These are phyloP conservation scores for Shargacucullia verbasci DNA, from an alignment of 2,888 invertebrate species.

Conservation along the genomic window DNA sequence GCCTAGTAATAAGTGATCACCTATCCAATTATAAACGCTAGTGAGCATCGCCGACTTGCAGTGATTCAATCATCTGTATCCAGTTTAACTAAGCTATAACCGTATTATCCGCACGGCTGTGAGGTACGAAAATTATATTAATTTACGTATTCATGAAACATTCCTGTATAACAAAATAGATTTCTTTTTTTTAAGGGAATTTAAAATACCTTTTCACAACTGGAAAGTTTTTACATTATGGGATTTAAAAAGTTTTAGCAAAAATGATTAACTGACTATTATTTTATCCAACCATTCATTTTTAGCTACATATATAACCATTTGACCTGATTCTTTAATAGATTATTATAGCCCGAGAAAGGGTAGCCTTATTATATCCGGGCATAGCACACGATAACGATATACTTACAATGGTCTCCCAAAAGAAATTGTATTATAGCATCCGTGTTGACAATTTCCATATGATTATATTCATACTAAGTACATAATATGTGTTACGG, in stretches of 20 bases:
- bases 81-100: conserved; percentile 27
- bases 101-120: conserved; percentile 14
- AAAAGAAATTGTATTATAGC: conserved; percentile 10
- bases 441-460: conserved; percentile 4
- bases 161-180: no score
- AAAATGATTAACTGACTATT: not conserved
- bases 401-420: not conserved
- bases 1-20: conserved; percentile 27
- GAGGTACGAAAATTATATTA: conserved; percentile 9
- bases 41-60: conserved; percentile 32
- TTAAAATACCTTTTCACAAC: no score
- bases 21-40: conserved; percentile 28
- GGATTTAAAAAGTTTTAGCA: not conserved
- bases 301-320: not conserved
- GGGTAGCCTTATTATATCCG: conserved; percentile 5
- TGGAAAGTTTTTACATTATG: no score
- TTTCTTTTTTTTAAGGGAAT: no score
- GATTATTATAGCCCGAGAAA: conserved; percentile 3
- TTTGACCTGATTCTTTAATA: not conserved
- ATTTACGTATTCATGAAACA: conserved; percentile 16
- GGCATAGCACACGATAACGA: conserved; percentile 1
- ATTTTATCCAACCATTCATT: no score
- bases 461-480: conserved; percentile 14
- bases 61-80: conserved; percentile 35
- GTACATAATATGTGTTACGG: no score